phyloP scores from a whole-genome alignment of 1,140 invertebrate species.

The Drosophila pseudoananassae region DNA sequence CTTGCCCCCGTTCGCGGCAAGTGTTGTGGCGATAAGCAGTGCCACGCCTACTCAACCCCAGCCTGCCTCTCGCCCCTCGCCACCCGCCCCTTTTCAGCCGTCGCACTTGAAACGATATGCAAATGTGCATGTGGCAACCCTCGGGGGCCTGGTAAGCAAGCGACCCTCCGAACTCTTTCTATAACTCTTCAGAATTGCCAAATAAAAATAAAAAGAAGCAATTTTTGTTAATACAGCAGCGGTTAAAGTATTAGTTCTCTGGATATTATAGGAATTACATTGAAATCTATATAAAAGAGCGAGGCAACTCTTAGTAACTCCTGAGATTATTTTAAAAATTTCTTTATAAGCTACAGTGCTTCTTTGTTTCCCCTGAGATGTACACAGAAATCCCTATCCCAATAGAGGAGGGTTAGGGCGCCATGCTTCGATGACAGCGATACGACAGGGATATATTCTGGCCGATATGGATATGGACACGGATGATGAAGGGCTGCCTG shows the following conservation, averaged over 20 bases:
- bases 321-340: no score
- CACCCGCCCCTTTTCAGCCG: conserved; percentile 10
- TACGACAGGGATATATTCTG: conserved; percentile 62
- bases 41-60: conserved; percentile 38
- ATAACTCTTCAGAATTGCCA: conserved; percentile 17
- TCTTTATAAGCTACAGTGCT: not conserved
- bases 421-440: conserved; percentile 68
- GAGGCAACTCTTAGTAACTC: no score
- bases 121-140: conserved; percentile 70
- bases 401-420: conserved; percentile 44
- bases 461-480: conserved; percentile 40
- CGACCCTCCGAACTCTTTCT: conserved; percentile 40
- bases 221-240: conserved; percentile 14
- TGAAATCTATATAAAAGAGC: not conserved
- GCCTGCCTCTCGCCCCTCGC: not conserved
- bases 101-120: conserved; percentile 71
- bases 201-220: conserved; percentile 17
- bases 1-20: conserved; percentile 61
- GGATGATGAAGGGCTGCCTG: conserved; percentile 41
- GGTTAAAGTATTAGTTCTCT: not conserved
- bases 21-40: conserved; percentile 74
- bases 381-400: conserved; percentile 52
- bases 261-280: not conserved
- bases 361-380: conserved; percentile 2
- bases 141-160: conserved; percentile 42